These are phyloP conservation scores for Characodon lateralis DNA, from an alignment of 2,797 vertebrate genomes.

Conservation along the genomic window DNA sequence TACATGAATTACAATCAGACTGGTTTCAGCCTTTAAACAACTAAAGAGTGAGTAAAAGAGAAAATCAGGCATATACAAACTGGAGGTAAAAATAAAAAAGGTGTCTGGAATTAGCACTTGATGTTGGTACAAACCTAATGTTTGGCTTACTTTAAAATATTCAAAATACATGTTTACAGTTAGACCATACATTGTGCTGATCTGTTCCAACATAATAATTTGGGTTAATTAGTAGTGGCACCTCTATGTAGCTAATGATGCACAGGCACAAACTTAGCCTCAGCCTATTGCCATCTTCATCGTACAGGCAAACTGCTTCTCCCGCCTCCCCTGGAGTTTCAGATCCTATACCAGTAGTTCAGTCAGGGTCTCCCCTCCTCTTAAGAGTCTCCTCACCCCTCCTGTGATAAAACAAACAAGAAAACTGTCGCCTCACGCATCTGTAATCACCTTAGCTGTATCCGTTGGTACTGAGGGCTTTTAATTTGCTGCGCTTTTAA, in stretches of 20 bases:
- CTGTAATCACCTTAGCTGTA: constrained; percentile 91
- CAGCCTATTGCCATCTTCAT: neutral
- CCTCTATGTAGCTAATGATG: constrained; percentile 10
- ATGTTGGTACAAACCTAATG: neutral
- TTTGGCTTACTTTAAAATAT: constrained; percentile 1
- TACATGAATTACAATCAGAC: no score
- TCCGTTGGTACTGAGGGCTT: constrained; percentile 87
- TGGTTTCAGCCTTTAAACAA: neutral
- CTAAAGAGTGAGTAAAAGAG: neutral
- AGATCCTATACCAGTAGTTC: constrained; percentile 41
- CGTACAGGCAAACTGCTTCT: neutral
- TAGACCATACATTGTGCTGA: neutral
- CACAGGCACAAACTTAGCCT: constrained; percentile 3
- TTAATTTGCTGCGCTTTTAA: constrained; percentile 89
- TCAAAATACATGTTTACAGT: neutral
- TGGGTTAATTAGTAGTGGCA: constrained; percentile 3
- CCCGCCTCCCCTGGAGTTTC: constrained; percentile 1
- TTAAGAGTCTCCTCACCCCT: constrained; percentile 51
- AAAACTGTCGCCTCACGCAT: constrained; percentile 79
- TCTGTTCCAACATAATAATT: neutral
- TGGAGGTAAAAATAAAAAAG: no score
- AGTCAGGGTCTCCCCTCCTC: constrained; percentile 45
- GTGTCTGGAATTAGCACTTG: neutral
- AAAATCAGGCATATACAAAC: neutral
- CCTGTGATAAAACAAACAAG: constrained; percentile 78